These are phyloP conservation scores for Ferdinandea cuprea DNA, from an alignment of 2,888 invertebrate species.

Conservation along the genomic window DNA sequence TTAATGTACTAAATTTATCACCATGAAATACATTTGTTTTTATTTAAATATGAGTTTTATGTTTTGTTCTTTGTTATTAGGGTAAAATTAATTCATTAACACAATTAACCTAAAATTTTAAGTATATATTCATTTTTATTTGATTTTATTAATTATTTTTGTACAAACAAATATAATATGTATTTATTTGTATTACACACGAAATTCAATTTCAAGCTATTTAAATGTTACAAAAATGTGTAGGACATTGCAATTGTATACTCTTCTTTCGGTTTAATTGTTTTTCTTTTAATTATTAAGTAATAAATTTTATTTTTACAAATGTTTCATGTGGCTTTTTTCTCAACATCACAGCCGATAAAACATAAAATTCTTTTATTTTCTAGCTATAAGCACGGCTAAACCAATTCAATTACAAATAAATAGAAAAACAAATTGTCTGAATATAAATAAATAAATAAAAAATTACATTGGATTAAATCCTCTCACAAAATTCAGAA, in stretches of 20 bases:
- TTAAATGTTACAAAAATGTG: conserved; percentile 1
- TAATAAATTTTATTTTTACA: conserved; percentile 1
- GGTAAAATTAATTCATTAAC: conserved; percentile 20
- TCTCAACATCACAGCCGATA: conserved; percentile 57
- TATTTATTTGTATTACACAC: not conserved
- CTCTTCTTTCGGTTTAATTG: not conserved
- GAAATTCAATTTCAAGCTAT: conserved; percentile 16
- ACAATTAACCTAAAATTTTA: conserved; percentile 19
- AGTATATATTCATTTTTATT: not conserved
- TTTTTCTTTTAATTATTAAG: not conserved
- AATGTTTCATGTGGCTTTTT: conserved; percentile 28
- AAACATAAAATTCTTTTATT: conserved; percentile 25
- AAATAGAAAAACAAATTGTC: conserved; percentile 10
- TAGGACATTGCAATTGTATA: not conserved
- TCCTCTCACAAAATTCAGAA: conserved; percentile 43
- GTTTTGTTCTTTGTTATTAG: conserved; percentile 18
- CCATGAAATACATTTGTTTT: conserved; percentile 44
- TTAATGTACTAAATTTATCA: conserved; percentile 51
- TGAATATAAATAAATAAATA: not conserved
- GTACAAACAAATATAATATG: conserved; percentile 22
- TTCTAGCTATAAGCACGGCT: not conserved
- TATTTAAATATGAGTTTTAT: conserved; percentile 13
- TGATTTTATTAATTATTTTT: conserved; percentile 10
- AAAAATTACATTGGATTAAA: conserved; percentile 49
- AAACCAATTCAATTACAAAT: conserved; percentile 9